phyloP scores from a whole-genome alignment of 2,797 vertebrate species.

The Poecilia gillii region DNA sequence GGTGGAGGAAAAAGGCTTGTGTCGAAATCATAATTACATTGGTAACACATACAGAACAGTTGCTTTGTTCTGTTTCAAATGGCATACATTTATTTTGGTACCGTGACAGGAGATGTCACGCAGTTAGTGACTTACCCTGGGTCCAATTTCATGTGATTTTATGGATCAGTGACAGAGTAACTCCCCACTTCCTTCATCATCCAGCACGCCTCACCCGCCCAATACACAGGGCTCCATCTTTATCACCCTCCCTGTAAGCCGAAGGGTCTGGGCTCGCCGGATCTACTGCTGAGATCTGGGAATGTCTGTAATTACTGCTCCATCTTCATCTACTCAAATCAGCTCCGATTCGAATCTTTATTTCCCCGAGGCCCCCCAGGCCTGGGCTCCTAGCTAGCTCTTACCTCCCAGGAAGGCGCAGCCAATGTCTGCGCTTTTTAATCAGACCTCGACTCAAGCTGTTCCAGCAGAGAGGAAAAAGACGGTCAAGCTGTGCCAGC shows the following conservation, averaged over 20 bases:
- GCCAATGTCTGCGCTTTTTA: slow-evolving; percentile 73
- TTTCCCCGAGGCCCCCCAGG: slow-evolving; percentile 76
- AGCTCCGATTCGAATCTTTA: slow-evolving; percentile 83
- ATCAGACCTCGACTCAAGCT: slow-evolving; percentile 79
- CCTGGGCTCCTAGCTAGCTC: slow-evolving; percentile 67
- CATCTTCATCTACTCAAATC: slow-evolving; percentile 85
- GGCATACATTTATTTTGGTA: slow-evolving; percentile 48
- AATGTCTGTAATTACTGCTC: slow-evolving; percentile 81
- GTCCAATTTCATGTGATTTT: slow-evolving; percentile 69
- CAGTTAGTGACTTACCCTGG: slow-evolving; percentile 52
- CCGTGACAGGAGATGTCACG: slow-evolving; percentile 41
- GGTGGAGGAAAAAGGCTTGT: slow-evolving; percentile 19
- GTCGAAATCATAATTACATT: slow-evolving; percentile 43
- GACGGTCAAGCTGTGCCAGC: slow-evolving; percentile 71
- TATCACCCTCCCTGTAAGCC: slow-evolving; percentile 67
- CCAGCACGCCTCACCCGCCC: slow-evolving; percentile 48
- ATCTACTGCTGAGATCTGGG: slow-evolving; percentile 78
- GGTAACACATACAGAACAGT: slow-evolving; percentile 45
- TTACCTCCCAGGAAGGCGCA: slow-evolving; percentile 81
- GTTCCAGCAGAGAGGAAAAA: slow-evolving; percentile 73
- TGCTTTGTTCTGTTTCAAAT: slow-evolving; percentile 45
- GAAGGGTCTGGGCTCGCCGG: slow-evolving; percentile 48
- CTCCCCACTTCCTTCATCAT: slow-evolving; percentile 74
- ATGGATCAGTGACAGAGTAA: slow-evolving; percentile 71
- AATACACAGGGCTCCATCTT: slow-evolving; percentile 72